Base-by-base conservation (phyloP, 1,140 invertebrate genomes). In the Drosophila punjabiensis region DNA sequence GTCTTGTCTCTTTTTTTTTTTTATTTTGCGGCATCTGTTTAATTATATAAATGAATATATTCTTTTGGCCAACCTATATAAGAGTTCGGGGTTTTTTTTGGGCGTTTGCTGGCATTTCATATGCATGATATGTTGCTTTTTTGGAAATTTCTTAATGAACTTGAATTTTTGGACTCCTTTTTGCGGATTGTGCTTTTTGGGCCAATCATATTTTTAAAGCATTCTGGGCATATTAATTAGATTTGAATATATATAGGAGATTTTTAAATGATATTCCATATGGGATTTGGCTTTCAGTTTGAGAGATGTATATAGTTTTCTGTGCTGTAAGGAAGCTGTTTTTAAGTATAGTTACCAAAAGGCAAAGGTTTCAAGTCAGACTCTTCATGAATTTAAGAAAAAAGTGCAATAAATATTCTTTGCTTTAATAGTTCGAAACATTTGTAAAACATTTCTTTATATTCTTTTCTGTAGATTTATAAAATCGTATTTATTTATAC, bases 91-190 rank as follows among this genome's bases (percentile, higher is more conserved):
- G 5, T 33, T 50, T n/a, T 50, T 18, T 33, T 48, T 55, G 24
- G 48, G 48, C 37, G 48, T 65, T 53, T 13, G 20, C 45, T 16
- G 50, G 28, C 33, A 62, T 71, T 50, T 75, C 39, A 43, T 65
- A 58, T 75, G 32, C 47, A 58, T 13, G 41, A 50, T 67, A 41
- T 58, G 39, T 63, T 10, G 11, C 24, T 75, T 66, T 76, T 78
- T 62, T 70, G 50, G 76, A 48, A 59, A 70, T 78, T 77, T 79
- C 65, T 78, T 79, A 77, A 79, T 79, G 65, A 70, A 77, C 59
- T 69, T 58, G 59, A 52, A 41, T 48, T 35, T 68, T 48, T 33
- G 8, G 14, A 24, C 32, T 30, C 35, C 37, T 32, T 48, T 32
- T 39, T 14, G 41, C 6, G 16, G 20, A 13, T 70, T 18, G 10